These are phyloP conservation scores for Coendou prehensilis DNA, from an alignment of 2,797 vertebrate species.

Conservation along the genomic window DNA sequence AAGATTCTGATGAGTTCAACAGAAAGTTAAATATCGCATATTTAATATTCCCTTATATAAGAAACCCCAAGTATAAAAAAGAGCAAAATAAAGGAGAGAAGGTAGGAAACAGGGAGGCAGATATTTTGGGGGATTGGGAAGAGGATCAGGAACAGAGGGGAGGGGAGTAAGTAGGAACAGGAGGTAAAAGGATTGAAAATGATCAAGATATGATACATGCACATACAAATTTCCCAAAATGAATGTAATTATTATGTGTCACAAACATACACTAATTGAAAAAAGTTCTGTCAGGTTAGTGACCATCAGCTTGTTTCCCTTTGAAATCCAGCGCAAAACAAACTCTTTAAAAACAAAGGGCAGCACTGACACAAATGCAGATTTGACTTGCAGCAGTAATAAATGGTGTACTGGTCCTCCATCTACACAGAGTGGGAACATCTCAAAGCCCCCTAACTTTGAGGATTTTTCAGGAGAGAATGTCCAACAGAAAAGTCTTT, in stretches of 20 bases:
- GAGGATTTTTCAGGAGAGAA: neutral
- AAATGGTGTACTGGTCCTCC: neutral
- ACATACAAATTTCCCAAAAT: neutral
- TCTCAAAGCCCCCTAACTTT: neutral
- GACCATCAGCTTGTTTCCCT: neutral
- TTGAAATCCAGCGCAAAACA: neutral
- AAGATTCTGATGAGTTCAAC: neutral
- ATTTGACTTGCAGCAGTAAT: neutral
- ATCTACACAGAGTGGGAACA: neutral
- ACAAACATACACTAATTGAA: neutral
- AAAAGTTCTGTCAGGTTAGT: neutral
- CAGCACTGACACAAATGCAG: neutral
- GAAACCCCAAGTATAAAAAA: neutral
- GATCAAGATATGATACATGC: neutral
- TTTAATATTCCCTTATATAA: neutral
- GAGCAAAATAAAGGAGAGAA: neutral
- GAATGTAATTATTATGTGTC: neutral
- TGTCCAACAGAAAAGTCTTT: neutral
- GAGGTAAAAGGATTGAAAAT: neutral
- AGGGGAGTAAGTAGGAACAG: neutral
- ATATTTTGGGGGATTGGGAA: neutral
- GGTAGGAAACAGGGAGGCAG: neutral
- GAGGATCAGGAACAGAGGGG: neutral
- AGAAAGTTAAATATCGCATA: neutral
- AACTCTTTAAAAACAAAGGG: conserved; percentile 18